These are phyloP conservation scores for Torymus tubicola DNA, from an alignment of 2,888 invertebrate genomes.

Conservation along the genomic window DNA sequence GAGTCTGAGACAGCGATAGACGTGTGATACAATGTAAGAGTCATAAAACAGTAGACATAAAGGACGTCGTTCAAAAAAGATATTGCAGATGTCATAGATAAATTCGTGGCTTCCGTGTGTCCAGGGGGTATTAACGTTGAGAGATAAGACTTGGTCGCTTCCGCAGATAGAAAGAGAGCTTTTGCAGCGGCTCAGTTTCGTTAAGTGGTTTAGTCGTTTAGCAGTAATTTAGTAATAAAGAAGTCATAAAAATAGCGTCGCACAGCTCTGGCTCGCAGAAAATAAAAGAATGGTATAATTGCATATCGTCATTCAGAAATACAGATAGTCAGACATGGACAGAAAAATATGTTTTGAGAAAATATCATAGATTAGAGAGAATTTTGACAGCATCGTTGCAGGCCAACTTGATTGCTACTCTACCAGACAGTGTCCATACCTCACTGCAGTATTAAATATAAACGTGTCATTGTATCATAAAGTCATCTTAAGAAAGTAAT, in stretches of 20 bases:
- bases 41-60: background rate
- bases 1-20: conserved; percentile 18
- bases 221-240: conserved; percentile 56
- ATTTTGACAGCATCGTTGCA: conserved; percentile 14
- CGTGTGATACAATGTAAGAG: conserved; percentile 12
- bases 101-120: conserved; percentile 42
- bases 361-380: conserved; percentile 16
- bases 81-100: conserved; percentile 21
- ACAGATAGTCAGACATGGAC: conserved; percentile 48
- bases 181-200: conserved; percentile 36
- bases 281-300: conserved; percentile 45
- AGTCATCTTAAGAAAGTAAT: conserved; percentile 26
- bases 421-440: conserved; percentile 37
- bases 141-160: conserved; percentile 35
- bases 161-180: conserved; percentile 12
- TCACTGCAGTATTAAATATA: conserved; percentile 44
- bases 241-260: conserved; percentile 53
- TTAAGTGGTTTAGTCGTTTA: conserved; percentile 43
- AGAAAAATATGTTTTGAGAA: conserved; percentile 12
- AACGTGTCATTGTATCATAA: conserved; percentile 27
- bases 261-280: conserved; percentile 44
- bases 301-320: conserved; percentile 31
- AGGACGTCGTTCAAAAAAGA: conserved; percentile 7
- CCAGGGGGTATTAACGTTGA: conserved; percentile 42
- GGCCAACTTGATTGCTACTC: too few species aligned